These are phyloP conservation scores for Lasaia peninsularis DNA, from an alignment of 1,140 invertebrate species.

Conservation along the genomic window DNA sequence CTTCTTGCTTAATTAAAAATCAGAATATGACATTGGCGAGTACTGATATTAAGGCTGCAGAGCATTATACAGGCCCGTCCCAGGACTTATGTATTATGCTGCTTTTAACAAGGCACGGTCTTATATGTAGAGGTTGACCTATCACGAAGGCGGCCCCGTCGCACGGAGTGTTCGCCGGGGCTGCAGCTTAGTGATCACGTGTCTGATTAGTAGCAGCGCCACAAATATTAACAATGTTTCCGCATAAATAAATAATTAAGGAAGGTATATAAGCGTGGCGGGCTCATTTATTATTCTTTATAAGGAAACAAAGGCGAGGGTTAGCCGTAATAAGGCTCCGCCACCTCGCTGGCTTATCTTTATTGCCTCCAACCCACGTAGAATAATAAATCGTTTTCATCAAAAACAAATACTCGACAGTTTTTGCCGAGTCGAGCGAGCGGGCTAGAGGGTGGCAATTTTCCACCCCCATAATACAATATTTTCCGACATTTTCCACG, in stretches of 20 bases:
- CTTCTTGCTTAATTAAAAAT: no score
- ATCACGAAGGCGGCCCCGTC: no score
- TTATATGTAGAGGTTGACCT: no score
- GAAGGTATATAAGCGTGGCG: conserved; percentile 71
- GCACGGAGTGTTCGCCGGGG: no score
- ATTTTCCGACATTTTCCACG: conserved; percentile 76
- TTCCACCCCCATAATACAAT: conserved; percentile 77
- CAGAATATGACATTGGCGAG: no score
- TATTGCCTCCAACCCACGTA: conserved; percentile 77
- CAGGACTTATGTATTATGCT: no score
- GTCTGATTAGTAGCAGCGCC: conserved; percentile 29
- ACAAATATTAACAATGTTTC: conserved; percentile 66
- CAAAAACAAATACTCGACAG: conserved; percentile 77
- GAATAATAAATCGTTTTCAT: conserved; percentile 78
- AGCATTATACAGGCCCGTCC: no score
- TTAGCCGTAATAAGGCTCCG: conserved; percentile 77
- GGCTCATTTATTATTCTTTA: conserved; percentile 78
- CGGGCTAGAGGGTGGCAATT: conserved; percentile 72
- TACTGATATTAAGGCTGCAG: no score
- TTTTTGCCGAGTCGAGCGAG: conserved; percentile 75
- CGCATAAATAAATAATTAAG: conserved; percentile 74
- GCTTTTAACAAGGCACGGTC: no score
- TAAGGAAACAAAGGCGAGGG: conserved; percentile 77
- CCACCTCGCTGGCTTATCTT: conserved; percentile 77
- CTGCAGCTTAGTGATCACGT: no score